phyloP scores from a whole-genome alignment of 2,113 vertebrate genomes.

The Pseudolaguvia tuberculata region DNA sequence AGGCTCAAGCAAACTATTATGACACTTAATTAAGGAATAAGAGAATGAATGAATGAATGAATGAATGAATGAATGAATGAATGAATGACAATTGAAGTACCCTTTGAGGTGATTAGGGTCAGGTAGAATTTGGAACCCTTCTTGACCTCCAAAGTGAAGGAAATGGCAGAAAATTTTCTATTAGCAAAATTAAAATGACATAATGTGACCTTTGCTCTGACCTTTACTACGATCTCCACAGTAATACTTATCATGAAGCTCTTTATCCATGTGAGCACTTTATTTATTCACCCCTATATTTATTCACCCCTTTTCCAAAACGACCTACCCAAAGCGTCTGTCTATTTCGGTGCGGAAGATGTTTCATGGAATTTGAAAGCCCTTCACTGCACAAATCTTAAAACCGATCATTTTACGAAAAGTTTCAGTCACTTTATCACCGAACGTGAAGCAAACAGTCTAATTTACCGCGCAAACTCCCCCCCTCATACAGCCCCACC shows the following conservation, averaged over 20 bases:
- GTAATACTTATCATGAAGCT: background rate
- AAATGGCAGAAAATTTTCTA: too few relatives aligned
- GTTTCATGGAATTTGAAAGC: background rate
- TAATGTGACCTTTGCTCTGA: background rate
- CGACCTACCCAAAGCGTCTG: background rate
- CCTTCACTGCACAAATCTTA: background rate
- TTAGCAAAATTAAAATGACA: too few relatives aligned
- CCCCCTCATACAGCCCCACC: too few relatives aligned
- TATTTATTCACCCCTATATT: too few relatives aligned
- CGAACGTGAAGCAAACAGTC: slow-evolving; percentile 74
- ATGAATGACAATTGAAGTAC: too few relatives aligned
- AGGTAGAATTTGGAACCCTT: too few relatives aligned
- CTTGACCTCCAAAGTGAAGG: too few relatives aligned
- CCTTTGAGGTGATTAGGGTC: too few relatives aligned
- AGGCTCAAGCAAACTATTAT: too few relatives aligned
- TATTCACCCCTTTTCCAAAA: background rate
- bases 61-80: too few relatives aligned
- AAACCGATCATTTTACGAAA: slow-evolving; percentile 43
- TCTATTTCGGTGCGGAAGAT: background rate
- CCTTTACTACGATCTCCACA: background rate
- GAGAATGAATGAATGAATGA: too few relatives aligned
- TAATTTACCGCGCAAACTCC: slow-evolving; percentile 72
- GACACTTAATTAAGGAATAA: too few relatives aligned
- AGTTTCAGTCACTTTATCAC: slow-evolving; percentile 62
- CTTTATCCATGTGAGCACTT: background rate